Base-by-base conservation (phyloP, 1,140 invertebrate genomes). In the Eriosoma lanigerum region DNA sequence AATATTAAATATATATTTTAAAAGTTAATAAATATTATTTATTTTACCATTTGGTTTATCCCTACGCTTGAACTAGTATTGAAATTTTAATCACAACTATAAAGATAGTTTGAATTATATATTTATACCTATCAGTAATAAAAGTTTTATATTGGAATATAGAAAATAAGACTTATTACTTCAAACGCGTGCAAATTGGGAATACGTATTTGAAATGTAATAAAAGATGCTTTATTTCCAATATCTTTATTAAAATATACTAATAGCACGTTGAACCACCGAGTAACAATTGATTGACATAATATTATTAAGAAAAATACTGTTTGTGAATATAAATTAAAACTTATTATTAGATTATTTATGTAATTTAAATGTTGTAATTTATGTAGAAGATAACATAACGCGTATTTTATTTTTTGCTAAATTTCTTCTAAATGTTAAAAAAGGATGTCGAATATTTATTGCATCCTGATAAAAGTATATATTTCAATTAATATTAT, bases 1-100 rank as follows among this genome's bases (percentile, higher is more conserved):
- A 38, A 38, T 38, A 38, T 38, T 38, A 38, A 38, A 44, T 68
- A 46, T 46, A 48, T 21, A 6, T 24, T 72, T 52, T 72, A n/a
- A 52, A 72, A 52, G 26, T 72, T 72, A 50, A 72, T 52, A 72
- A 50, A 72, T 72, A 72, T 52, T 50, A 72, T 21, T 50, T 72
- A 29, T 72, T 72, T 9, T 52, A 29, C 68, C 17, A 9, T 52
- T 46, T 17, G 26, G 13, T 48, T 4, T 38, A 26, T 48, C 8
- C 46, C 64, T n/a, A n/a, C n/a, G n/a, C n/a, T n/a, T 17, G 13
- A 15, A 46, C 13, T 26, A 8, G 38, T 46, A 46, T 46, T 46
- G n/a, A 68, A 68, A 68, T 68, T 68, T 48, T 68, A 48, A 68
- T 46, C 44, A 38, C 46, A 48, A 48, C 44, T 17, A 48, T 48